Evolutionary conservation across 2,113 vertebrate genomes (phyloP), one percentile per base, ranked within the genome.

Genomic region (Corythornis madagascariensis): DNA sequence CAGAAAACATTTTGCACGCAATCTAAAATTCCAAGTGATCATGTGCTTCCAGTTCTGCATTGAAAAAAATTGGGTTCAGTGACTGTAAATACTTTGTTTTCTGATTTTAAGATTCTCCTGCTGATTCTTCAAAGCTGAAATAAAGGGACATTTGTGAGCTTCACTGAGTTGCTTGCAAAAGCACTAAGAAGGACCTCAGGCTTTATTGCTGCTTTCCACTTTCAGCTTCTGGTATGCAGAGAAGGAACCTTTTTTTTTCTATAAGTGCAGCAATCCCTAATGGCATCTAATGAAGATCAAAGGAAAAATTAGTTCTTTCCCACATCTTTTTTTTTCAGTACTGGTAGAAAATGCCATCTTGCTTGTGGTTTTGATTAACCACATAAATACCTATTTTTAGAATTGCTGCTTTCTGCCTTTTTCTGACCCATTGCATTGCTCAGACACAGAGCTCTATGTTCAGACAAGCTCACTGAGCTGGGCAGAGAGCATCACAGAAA

Each of bases 121-220:
- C 31, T 87, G 65, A n/a, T 63, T 92, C 70, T 95, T 83, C 71
- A 94, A 50, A 91, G 78, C 59, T 79, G 52, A 65, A 78, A 31
- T n/a, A 84, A 81, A 94, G 33, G 45, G 28, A 25, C 24, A 26
- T 73, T 70, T 82, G 35, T 55, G 19, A 89, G 20, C 47, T 76
- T 7, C 3, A 52, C 28, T 47, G 74, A 87, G 21, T 45, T 65
- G 31, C 64, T 86, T 84, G 61, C 1, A 21, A 81, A 69, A 90
- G 33, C 64, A 61, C 56, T 82, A 20, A 83, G 60, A 56, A 88
- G 10, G 6, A 90, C 82, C 56, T 79, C 74, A 7, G 78, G 74
- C 38, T 81, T 92, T 90, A 86, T 69, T 1, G 1, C 42, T 73
- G 16, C 67, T 89, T 89, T 88, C 38, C 50, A 76, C 38, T 65